Evolutionary conservation across 2,797 vertebrate genomes (phyloP).

Genomic region (Catostomus latipinnis): DNA sequence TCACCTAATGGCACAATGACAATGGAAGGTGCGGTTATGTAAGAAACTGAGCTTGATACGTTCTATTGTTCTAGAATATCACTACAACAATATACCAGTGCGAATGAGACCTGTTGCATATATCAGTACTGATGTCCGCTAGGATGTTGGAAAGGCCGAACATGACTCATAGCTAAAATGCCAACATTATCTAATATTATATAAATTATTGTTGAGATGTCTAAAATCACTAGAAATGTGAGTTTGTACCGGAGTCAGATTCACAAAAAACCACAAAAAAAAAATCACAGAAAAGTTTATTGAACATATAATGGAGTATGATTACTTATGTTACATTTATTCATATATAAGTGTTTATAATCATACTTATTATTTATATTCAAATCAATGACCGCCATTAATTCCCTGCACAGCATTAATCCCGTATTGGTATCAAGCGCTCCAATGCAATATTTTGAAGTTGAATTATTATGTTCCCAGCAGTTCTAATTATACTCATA

Average conservation of each 20-base stretch:
- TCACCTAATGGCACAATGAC: not conserved
- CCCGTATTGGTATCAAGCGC: too few relatives aligned
- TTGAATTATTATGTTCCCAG: too few relatives aligned
- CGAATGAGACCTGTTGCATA: not conserved
- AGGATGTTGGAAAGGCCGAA: not conserved
- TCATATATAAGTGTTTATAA: too few relatives aligned
- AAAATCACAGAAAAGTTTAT: not conserved
- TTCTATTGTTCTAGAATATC: not conserved
- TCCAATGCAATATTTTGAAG: too few relatives aligned
- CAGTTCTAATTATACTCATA: too few relatives aligned
- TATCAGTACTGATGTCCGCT: not conserved
- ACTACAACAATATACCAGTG: not conserved
- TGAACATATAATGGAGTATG: not conserved
- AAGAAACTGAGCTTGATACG: constrained; percentile 28
- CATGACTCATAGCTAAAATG: not conserved
- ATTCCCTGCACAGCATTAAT: too few relatives aligned
- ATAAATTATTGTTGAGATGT: too few relatives aligned
- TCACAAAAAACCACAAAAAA: too few relatives aligned
- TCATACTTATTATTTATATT: too few relatives aligned
- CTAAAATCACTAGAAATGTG: too few relatives aligned
- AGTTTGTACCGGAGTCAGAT: too few relatives aligned
- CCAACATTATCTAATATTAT: not conserved
- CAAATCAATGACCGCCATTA: too few relatives aligned
- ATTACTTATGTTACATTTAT: not conserved
- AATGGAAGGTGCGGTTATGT: not conserved